Evolutionary conservation across 2,888 invertebrate genomes (phyloP).

Genomic region (Drosophila maculinotata): DNA sequence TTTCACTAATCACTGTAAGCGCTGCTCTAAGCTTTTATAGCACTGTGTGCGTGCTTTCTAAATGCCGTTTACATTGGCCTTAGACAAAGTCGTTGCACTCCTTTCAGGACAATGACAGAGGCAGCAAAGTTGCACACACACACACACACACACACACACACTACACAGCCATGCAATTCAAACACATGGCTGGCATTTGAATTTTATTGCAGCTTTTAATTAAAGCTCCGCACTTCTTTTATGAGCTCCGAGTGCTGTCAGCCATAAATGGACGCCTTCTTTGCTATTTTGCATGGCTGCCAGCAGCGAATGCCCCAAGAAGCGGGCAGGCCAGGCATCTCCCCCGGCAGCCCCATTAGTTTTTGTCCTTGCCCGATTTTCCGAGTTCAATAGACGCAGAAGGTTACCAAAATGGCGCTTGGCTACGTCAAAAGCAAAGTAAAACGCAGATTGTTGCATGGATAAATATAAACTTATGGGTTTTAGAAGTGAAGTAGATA

Average conservation of each 20-base stretch:
- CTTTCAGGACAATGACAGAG: slow-evolving; percentile 65
- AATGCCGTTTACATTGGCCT: slow-evolving; percentile 26
- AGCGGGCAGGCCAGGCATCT: neutral
- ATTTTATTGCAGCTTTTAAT: slow-evolving; percentile 47
- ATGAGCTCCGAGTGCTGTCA: slow-evolving; percentile 36
- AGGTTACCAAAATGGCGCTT: slow-evolving; percentile 45
- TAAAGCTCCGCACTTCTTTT: slow-evolving; percentile 45
- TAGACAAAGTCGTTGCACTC: slow-evolving; percentile 59
- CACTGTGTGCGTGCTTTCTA: slow-evolving; percentile 2
- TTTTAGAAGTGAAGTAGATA: neutral
- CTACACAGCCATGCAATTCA: neutral
- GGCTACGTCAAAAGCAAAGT: slow-evolving; percentile 38
- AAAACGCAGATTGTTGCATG: neutral
- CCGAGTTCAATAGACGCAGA: slow-evolving; percentile 72
- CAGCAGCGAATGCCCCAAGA: slow-evolving; percentile 7
- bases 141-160: neutral
- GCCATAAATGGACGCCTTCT: slow-evolving; percentile 44
- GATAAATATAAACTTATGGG: neutral
- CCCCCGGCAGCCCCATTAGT: neutral
- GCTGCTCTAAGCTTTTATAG: slow-evolving; percentile 39
- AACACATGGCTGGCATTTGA: slow-evolving; percentile 28
- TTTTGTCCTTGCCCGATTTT: slow-evolving; percentile 71
- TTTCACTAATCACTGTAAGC: slow-evolving; percentile 21
- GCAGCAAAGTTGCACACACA: slow-evolving; percentile 23
- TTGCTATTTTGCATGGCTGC: slow-evolving; percentile 51